These are phyloP conservation scores for Eupelmus urozonus DNA, from an alignment of 2,888 invertebrate species.

Conservation along the genomic window DNA sequence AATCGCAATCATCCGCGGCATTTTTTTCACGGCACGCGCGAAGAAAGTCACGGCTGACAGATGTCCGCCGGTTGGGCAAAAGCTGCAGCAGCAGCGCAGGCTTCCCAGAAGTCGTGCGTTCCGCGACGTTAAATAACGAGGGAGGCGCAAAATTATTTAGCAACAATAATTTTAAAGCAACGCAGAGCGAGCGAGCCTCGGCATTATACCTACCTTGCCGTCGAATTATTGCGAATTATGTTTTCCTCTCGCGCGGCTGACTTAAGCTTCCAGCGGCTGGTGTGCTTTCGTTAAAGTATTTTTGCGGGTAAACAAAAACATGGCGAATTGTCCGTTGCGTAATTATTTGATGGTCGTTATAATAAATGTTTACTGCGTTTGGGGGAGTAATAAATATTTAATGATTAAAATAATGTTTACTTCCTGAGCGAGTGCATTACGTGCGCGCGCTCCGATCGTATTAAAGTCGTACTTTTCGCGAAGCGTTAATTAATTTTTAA, in stretches of 20 bases:
- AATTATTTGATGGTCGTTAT: not conserved
- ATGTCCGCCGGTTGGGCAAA: conserved; percentile 17
- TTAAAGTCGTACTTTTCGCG: too few species aligned
- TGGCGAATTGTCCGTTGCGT: not conserved
- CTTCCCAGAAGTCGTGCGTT: conserved; percentile 36
- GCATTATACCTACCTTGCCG: not conserved
- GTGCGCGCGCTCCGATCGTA: too few species aligned
- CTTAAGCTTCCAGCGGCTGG: not conserved
- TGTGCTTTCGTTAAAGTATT: not conserved
- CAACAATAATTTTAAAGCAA: conserved; percentile 61
- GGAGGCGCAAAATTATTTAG: conserved; percentile 64
- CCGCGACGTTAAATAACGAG: conserved; percentile 49
- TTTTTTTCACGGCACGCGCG: conserved; percentile 18
- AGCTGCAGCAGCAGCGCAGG: not conserved
- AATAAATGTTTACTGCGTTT: not conserved
- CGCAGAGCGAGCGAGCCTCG: not conserved
- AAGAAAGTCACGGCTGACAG: conserved; percentile 47
- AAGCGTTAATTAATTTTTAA: too few species aligned
- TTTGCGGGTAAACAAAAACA: not conserved
- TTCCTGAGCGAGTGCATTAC: too few species aligned
- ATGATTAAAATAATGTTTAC: too few species aligned
- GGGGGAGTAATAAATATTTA: not conserved
- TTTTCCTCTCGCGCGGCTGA: not conserved
- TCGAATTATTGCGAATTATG: conserved; percentile 42
- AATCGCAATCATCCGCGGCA: conserved; percentile 9